Base-by-base conservation (phyloP, 23 tunicate genomes). In the Halocynthia roretzi region DNA sequence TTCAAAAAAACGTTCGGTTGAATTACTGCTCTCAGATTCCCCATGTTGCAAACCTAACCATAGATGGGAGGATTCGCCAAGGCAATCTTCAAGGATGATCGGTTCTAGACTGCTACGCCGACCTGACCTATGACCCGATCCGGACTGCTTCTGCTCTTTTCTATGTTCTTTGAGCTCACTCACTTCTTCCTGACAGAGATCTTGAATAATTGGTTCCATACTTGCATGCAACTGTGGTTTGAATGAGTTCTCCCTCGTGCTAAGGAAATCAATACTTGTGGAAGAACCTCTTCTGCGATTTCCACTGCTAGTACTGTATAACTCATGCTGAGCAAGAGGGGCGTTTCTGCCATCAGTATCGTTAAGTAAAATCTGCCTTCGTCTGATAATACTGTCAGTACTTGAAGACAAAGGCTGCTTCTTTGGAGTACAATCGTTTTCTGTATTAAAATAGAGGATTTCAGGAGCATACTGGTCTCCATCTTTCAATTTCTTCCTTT, bases 11-110 rank as follows among this genome's bases (percentile, higher is more conserved):
- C 44, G 44, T 31, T 31, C 44, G 44, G 44, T 51, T 11, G 76
- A 71, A 71, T 44, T 52, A n/a, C 48, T 21, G 56, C 56, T 54
- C 15, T 74, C 78, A 10, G 78, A 54, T 74, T 21, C 78, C 0
- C 64, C 62, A n/a, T 54, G 78, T 56, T 74, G 78, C 9, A 74
- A 5, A 8, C 78, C 78, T 8, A 74, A 54, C 78, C 78, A 74
- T 74, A 74, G 63, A 74, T 74, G 56, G 17, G 63, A 74, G 8
- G 78, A 74, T 74, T 74, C 78, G 10, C 78, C 62, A 54, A 74
- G 56, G 23, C 56, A 31, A 50, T 74, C 78, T 52, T 74, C 62
- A 20, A 74, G 50, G 17, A 74, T 74, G 10, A 74, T 22, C 62
- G 78, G 78, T 54, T 74, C 78, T 5, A 74, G 20, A 74, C 78